A percentile compares a stretch with the other conserved stretches of the same genome.
These are phyloP conservation scores for Takifugu rubripes DNA, from an alignment of 2,797 vertebrate genomes.

Conservation along the genomic window DNA sequence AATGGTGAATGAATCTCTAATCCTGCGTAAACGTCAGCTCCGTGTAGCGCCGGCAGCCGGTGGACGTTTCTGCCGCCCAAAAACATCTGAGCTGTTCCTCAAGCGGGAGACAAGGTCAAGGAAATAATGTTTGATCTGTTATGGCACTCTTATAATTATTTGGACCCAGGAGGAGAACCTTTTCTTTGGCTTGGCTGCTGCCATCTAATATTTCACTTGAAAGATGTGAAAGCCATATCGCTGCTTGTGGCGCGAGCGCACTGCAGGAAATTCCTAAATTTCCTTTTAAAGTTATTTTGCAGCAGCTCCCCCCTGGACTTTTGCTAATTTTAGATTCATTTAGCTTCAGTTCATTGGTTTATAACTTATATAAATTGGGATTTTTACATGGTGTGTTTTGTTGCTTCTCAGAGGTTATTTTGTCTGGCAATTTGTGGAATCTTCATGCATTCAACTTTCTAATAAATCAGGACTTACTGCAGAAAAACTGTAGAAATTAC, in stretches of 20 bases:
- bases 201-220: conserved; percentile 66
- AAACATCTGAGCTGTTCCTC: conserved; percentile 58
- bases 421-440: too few relatives aligned
- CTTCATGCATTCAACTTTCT: too few relatives aligned
- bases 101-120: conserved; percentile 67
- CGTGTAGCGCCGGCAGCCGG: conserved; percentile 44
- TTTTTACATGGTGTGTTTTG: too few relatives aligned
- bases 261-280: conserved; percentile 41
- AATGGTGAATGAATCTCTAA: conserved; percentile 60
- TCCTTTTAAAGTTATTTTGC: conserved; percentile 29
- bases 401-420: too few relatives aligned
- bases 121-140: conserved; percentile 71
- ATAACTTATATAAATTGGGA: not conserved
- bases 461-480: too few relatives aligned
- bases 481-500: too few relatives aligned
- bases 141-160: conserved; percentile 71
- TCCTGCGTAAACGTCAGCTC: conserved; percentile 63
- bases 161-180: conserved; percentile 65
- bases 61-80: conserved; percentile 49
- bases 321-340: conserved; percentile 26
- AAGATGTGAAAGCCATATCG: conserved; percentile 55
- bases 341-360: not conserved
- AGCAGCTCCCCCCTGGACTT: conserved; percentile 5
- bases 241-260: conserved; percentile 30
- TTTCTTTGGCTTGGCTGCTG: conserved; percentile 64